Evolutionary conservation across 2,113 vertebrate species (phyloP).

Genomic region (Odontesthes bonariensis): DNA sequence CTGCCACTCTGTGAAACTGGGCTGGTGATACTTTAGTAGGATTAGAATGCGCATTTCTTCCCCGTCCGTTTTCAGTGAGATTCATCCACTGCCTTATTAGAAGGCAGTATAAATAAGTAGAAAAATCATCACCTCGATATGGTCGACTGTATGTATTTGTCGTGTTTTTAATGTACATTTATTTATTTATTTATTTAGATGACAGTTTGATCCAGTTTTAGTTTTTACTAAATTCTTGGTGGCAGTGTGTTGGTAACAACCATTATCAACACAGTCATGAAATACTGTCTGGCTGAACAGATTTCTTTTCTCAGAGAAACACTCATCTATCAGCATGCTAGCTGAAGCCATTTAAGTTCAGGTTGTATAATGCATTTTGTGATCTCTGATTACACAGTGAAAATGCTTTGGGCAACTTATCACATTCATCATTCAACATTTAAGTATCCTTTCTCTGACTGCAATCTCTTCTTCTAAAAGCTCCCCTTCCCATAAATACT

Average conservation of each 20-base stretch:
- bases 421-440: constrained; percentile 58
- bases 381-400: constrained; percentile 58
- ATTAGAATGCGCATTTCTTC: no score
- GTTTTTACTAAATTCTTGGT: no score
- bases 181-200: no score
- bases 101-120: neutral
- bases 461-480: constrained; percentile 45
- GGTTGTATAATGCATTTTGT: constrained; percentile 48
- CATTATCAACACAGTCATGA: constrained; percentile 11
- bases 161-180: no score
- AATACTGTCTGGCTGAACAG: neutral
- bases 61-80: no score
- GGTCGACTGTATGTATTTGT: no score
- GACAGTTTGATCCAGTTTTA: no score
- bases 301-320: constrained; percentile 44
- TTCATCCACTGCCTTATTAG: neutral
- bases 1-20: no score
- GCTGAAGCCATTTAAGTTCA: constrained; percentile 32
- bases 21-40: no score
- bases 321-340: constrained; percentile 53
- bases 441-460: constrained; percentile 30
- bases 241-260: constrained; percentile 41
- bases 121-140: neutral
- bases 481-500: constrained; percentile 12
- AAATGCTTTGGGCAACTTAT: constrained; percentile 54